phyloP scores from a whole-genome alignment of 2,888 invertebrate species.

The Lasioglossum zephyrum region DNA sequence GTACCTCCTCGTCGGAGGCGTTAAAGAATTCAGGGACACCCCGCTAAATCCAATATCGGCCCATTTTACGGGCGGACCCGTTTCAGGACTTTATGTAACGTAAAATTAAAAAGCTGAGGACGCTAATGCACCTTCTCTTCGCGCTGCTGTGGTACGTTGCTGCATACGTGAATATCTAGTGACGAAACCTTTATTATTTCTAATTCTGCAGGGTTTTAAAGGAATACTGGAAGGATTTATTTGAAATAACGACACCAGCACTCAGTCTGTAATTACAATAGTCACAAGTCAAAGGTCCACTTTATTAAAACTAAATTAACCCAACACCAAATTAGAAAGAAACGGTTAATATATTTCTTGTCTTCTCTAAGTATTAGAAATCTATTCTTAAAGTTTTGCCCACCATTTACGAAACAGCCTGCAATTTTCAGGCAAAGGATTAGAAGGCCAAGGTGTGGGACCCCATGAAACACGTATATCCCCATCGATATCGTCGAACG shows the following conservation, averaged over 20 bases:
- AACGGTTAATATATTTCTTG: too few species aligned
- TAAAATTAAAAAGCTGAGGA: conserved; percentile 42
- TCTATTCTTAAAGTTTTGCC: too few species aligned
- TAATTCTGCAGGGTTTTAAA: too few species aligned
- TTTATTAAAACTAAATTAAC: too few species aligned
- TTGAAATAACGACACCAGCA: too few species aligned
- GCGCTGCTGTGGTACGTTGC: too few species aligned
- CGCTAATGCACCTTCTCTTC: not conserved
- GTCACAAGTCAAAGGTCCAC: too few species aligned
- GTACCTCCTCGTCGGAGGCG: not conserved
- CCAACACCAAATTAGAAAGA: too few species aligned
- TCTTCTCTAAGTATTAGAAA: too few species aligned
- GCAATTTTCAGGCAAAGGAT: not conserved
- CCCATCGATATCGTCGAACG: conserved; percentile 61
- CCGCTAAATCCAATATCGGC: conserved; percentile 29
- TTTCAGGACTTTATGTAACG: conserved; percentile 30
- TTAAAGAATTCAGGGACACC: conserved; percentile 23
- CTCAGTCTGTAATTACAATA: too few species aligned
- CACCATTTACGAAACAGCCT: too few species aligned
- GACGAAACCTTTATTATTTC: not conserved
- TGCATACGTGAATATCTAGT: not conserved
- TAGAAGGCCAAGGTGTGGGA: not conserved
- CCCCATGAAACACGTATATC: conserved; percentile 39
- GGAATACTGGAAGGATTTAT: too few species aligned
- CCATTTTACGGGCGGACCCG: conserved; percentile 2